Percentiles rank a stretch among this genome's conserved stretches.
Conservation (phyloP, 2,797 vertebrate species). For the Zenarchopterus dispar region DNA sequence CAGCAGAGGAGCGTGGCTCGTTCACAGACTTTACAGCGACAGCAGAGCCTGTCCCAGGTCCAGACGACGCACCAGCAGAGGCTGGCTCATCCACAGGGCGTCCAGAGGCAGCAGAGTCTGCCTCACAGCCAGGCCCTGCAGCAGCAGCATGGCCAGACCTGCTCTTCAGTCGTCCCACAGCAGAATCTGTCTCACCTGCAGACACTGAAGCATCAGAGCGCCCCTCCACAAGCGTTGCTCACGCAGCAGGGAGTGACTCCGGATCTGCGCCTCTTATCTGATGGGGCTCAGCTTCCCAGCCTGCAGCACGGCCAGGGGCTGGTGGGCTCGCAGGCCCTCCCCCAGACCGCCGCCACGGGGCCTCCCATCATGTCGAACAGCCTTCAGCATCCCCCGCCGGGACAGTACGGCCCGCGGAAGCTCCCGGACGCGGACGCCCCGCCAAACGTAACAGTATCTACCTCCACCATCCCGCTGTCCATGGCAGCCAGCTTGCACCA, state of each 20-base stretch:
- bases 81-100: slow-evolving; percentile 60
- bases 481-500: slow-evolving; percentile 88
- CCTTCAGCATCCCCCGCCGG: slow-evolving; percentile 64
- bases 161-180: slow-evolving; percentile 55
- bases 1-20: slow-evolving; percentile 69
- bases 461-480: slow-evolving; percentile 91
- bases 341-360: slow-evolving; percentile 63
- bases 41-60: slow-evolving; percentile 70
- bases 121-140: slow-evolving; percentile 55
- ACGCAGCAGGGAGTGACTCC: slow-evolving; percentile 84
- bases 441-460: slow-evolving; percentile 90
- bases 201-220: slow-evolving; percentile 75
- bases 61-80: slow-evolving; percentile 71
- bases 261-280: slow-evolving; percentile 86
- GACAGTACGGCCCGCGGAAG: slow-evolving; percentile 77
- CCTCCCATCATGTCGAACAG: slow-evolving; percentile 52
- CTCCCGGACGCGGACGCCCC: slow-evolving; percentile 82
- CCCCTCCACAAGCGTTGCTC: slow-evolving; percentile 72
- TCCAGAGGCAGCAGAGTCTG: slow-evolving; percentile 73
- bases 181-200: slow-evolving; percentile 75
- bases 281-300: slow-evolving; percentile 79
- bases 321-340: slow-evolving; percentile 62
- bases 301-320: slow-evolving; percentile 85
- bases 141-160: slow-evolving; percentile 62
- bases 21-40: slow-evolving; percentile 64